phyloP scores from a whole-genome alignment of 2,888 invertebrate species.

The Drosophila cyrtoloma region DNA sequence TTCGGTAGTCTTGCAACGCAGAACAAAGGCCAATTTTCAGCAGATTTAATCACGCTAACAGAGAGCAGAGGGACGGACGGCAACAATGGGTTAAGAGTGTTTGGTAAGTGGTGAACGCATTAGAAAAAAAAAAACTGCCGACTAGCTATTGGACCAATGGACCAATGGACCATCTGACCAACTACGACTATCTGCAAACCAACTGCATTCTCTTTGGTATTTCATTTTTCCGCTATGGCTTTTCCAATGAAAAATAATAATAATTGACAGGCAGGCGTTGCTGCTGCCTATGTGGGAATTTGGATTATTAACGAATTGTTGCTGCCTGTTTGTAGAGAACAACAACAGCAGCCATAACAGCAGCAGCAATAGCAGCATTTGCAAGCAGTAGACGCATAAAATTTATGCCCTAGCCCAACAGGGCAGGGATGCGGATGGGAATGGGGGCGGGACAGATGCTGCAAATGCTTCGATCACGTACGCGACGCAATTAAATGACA shows the following conservation, averaged over 20 bases:
- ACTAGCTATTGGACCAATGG: conserved; percentile 19
- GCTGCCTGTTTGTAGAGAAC: conserved; percentile 58
- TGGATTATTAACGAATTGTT: conserved; percentile 82
- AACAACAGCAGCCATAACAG: conserved; percentile 33
- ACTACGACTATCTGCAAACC: conserved; percentile 35
- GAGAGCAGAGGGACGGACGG: conserved; percentile 39
- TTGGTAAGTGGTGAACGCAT: conserved; percentile 74
- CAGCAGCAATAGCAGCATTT: conserved; percentile 43
- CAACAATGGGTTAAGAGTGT: conserved; percentile 73
- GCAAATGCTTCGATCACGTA: conserved; percentile 84
- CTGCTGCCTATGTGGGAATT: conserved; percentile 76
- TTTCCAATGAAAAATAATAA: conserved; percentile 81
- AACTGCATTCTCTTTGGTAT: conserved; percentile 68
- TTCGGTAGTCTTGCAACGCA: conserved; percentile 54
- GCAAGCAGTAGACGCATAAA: conserved; percentile 73
- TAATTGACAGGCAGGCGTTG: conserved; percentile 75
- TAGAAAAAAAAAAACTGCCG: conserved; percentile 52
- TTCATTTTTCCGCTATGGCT: conserved; percentile 75
- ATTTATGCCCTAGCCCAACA: conserved; percentile 66
- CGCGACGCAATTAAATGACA: conserved; percentile 85
- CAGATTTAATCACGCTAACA: conserved; percentile 77
- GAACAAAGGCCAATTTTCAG: conserved; percentile 79
- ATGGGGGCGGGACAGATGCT: conserved; percentile 38
- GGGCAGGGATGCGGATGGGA: conserved; percentile 11
- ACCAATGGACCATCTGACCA: conserved; percentile 30